These are phyloP conservation scores for Plusia festucae DNA, from an alignment of 2,888 invertebrate species.

Conservation along the genomic window DNA sequence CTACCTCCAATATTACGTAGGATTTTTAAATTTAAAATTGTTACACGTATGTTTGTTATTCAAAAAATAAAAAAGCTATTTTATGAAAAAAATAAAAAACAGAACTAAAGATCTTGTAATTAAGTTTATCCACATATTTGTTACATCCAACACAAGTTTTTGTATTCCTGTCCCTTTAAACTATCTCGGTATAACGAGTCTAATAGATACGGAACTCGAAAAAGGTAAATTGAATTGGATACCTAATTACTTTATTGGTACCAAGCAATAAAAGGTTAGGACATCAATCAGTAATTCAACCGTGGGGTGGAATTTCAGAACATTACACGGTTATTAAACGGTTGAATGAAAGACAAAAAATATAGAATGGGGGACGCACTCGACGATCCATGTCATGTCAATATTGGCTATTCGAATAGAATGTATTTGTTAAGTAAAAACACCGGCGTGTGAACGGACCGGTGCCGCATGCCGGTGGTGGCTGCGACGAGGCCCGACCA, in stretches of 20 bases:
- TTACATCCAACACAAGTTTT: background rate
- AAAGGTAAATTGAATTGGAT: conserved; percentile 9
- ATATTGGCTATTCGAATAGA: conserved; percentile 74
- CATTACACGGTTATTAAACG: conserved; percentile 51
- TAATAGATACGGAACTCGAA: background rate
- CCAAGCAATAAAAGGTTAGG: conserved; percentile 8
- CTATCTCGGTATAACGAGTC: background rate
- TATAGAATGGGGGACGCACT: conserved; percentile 52
- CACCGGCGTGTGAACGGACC: conserved; percentile 77
- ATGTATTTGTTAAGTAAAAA: conserved; percentile 70
- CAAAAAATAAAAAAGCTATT: background rate
- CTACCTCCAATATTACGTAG: background rate
- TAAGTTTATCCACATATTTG: background rate
- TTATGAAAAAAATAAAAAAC: background rate
- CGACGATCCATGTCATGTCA: conserved; percentile 68
- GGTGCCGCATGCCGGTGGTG: conserved; percentile 51
- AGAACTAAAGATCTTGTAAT: background rate
- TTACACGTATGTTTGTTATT: background rate
- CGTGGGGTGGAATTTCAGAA: conserved; percentile 29
- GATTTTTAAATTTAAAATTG: background rate
- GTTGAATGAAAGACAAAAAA: conserved; percentile 54
- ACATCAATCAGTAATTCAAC: conserved; percentile 27
- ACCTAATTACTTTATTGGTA: conserved; percentile 2
- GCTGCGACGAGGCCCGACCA: conserved; percentile 55
- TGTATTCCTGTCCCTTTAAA: background rate